Evolutionary conservation across 2,888 invertebrate genomes (phyloP).

Genomic region (Himalopsyche anomala): DNA sequence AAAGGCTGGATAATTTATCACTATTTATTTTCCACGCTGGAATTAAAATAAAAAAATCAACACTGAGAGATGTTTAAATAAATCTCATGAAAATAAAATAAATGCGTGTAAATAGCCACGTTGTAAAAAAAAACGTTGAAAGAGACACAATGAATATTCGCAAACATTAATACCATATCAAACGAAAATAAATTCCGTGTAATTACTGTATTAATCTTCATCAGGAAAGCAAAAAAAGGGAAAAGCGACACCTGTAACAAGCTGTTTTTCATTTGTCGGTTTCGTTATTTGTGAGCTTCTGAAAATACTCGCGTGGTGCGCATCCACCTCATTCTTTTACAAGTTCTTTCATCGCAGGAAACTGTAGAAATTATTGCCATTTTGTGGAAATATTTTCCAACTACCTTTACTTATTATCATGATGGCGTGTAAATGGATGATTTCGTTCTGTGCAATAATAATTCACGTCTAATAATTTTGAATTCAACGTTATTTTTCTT

Average conservation of each 20-base stretch:
- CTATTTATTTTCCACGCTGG: no score
- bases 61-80: no score
- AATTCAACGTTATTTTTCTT: conserved; percentile 1
- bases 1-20: no score
- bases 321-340: background rate
- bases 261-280: background rate
- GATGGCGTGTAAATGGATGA: conserved; percentile 1
- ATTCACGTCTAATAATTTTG: conserved; percentile 26
- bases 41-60: no score
- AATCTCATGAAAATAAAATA: no score
- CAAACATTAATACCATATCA: background rate
- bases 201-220: conserved; percentile 32
- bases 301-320: conserved; percentile 8
- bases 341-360: conserved; percentile 11
- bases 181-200: background rate
- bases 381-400: background rate
- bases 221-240: background rate
- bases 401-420: background rate
- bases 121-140: no score
- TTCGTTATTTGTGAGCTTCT: conserved; percentile 20
- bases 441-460: background rate
- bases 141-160: no score
- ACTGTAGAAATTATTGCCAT: conserved; percentile 28
- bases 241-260: conserved; percentile 42
- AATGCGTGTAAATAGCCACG: no score